phyloP scores from a whole-genome alignment of 1,140 invertebrate species.

The Macrobrachium rosenbergii region DNA sequence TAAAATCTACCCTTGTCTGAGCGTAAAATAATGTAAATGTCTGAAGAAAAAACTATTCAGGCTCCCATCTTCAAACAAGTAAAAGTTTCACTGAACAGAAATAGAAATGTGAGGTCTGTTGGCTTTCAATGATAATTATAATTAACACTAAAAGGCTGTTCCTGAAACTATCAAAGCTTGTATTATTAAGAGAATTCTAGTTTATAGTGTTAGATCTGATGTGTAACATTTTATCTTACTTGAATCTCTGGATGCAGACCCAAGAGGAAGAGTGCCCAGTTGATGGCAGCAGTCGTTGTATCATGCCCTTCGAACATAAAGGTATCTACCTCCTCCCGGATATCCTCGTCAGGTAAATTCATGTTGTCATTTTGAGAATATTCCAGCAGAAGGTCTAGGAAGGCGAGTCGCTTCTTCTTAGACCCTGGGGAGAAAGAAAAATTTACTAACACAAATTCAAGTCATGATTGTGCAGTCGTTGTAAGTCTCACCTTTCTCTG shows the following conservation, averaged over 20 bases:
- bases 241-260: conserved; percentile 85
- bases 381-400: conserved; percentile 92
- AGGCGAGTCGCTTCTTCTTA: conserved; percentile 85
- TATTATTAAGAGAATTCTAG: background rate
- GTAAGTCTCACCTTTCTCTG: background rate
- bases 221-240: conserved; percentile 49
- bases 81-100: no score
- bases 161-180: no score
- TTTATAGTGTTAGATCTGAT: no score
- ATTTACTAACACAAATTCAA: background rate
- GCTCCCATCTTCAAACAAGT: no score
- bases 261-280: conserved; percentile 86
- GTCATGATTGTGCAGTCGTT: background rate
- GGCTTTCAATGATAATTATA: no score
- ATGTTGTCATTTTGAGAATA: conserved; percentile 82
- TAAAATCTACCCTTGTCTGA: no score
- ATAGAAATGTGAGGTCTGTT: no score
- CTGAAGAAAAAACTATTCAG: no score
- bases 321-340: conserved; percentile 92
- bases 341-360: conserved; percentile 86
- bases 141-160: no score
- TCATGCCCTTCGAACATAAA: conserved; percentile 98
- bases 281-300: conserved; percentile 89
- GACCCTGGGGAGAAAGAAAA: background rate
- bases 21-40: no score